Evolutionary conservation across 1,140 invertebrate genomes (phyloP), one percentile per base, ranked within the genome.

Genomic region (Dinothrombium tinctorium): DNA sequence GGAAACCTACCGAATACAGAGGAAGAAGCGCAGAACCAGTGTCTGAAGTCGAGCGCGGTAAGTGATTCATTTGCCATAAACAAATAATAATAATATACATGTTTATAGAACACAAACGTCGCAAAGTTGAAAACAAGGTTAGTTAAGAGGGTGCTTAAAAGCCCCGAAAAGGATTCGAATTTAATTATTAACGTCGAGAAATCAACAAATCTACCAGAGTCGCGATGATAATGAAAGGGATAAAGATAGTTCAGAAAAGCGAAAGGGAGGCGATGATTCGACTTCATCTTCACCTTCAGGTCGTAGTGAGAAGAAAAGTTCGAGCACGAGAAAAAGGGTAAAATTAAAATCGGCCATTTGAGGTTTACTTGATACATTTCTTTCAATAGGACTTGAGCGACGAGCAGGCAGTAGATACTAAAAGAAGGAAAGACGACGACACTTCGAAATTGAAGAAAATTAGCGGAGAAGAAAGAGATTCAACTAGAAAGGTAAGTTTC

Each of bases 1-100:
- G 38, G 9, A 40, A 32, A 17, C 20, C 29, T 25, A 21, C 15
- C 28, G 43, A 45, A 8, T 32, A 40, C n/a, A 41, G 43, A 21
- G 33, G 33, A 4, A 12, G 33, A 21, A 36, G 33, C 8, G 33
- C 14, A 22, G 33, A 36, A 22, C 33, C 33, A 36, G 19, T 22
- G 8, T 11, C n/a, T 17, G 33, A 36, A 3, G 8, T 9, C 8
- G 33, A 36, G 19, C 12, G 33, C 9, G 33, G 33, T 36, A 32
- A 7, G 12, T 5, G n/a, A 28, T 8, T 28, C n/a, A 28, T 1
- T 7, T 28, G 8, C 26, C n/a, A 28, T 28, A n/a, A 28, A n/a
- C 26, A 28, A 7, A 28, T 8, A 1, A 9, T 28, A 28, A 28
- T 28, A 7, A 9, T 28, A 28, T 28, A n/a, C 7, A 20, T 8